phyloP scores from a whole-genome alignment of 2,888 invertebrate species.

The Hydroisotoma schaefferi region DNA sequence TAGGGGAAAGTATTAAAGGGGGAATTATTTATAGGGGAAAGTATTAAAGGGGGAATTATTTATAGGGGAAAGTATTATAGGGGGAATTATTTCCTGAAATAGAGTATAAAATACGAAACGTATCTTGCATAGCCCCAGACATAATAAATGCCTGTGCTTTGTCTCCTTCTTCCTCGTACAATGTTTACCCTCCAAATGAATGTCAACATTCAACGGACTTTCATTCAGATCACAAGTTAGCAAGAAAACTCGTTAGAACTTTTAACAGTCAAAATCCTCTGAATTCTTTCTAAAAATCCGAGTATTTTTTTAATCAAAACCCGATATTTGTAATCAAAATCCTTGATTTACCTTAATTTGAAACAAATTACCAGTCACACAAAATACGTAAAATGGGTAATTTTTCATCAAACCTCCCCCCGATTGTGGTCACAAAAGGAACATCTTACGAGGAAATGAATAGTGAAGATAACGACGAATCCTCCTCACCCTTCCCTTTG shows the following conservation, averaged over 20 bases:
- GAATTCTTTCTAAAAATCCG: neutral
- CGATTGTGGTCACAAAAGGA: constrained; percentile 16
- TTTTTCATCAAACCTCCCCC: constrained; percentile 4
- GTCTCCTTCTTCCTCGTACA: too few relatives aligned
- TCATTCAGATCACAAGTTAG: neutral
- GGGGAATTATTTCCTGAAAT: too few relatives aligned
- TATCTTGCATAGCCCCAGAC: too few relatives aligned
- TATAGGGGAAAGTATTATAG: too few relatives aligned
- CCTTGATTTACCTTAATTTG: neutral
- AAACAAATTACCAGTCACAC: too few relatives aligned
- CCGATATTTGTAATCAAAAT: neutral
- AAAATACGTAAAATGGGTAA: constrained; percentile 26
- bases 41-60: too few relatives aligned
- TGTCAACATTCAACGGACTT: neutral
- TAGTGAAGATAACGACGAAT: constrained; percentile 2
- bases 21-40: too few relatives aligned
- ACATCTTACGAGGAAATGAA: constrained; percentile 4
- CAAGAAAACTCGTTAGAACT: neutral
- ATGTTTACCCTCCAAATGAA: constrained; percentile 2
- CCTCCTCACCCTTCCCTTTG: constrained; percentile 9
- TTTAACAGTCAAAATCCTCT: neutral
- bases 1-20: too few relatives aligned
- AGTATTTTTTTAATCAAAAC: neutral
- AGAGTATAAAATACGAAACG: too few relatives aligned
- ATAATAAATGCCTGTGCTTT: too few relatives aligned